phyloP scores from a whole-genome alignment of 1,140 invertebrate genomes.

The Zaprionus lachaisei region DNA sequence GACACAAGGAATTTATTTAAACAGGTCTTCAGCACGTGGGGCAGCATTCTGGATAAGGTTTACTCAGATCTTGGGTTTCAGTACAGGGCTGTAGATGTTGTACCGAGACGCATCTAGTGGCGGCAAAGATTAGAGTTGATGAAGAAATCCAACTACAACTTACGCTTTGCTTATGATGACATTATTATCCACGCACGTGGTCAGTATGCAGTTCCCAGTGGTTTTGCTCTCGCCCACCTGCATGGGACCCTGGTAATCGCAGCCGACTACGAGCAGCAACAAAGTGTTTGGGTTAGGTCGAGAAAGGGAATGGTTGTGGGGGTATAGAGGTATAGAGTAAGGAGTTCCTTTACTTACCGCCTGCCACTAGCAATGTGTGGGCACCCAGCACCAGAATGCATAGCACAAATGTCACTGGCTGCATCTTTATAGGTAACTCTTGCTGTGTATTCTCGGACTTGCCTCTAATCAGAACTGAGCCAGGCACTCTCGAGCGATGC shows the following conservation, averaged over 20 bases:
- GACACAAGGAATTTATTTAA: neutral
- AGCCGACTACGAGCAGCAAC: conserved; percentile 25
- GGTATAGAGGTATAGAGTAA: too few species aligned
- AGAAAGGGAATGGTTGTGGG: too few species aligned
- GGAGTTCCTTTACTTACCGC: conserved; percentile 35
- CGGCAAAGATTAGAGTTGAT: too few species aligned
- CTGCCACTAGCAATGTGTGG: conserved; percentile 54
- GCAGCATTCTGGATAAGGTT: neutral
- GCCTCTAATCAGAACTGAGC: neutral
- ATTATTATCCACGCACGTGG: neutral
- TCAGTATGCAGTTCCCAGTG: neutral
- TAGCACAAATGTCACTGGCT: conserved; percentile 55
- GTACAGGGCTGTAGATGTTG: neutral
- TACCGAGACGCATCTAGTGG: too few species aligned
- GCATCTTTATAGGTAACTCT: conserved; percentile 32
- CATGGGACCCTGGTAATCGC: conserved; percentile 23
- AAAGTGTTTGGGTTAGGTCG: neutral
- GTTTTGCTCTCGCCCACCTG: conserved; percentile 42
- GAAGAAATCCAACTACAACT: neutral
- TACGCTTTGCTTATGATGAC: neutral
- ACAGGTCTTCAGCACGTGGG: neutral
- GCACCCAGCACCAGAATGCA: conserved; percentile 54
- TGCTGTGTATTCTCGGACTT: neutral
- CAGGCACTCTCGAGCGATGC: neutral
- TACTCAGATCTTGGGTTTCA: neutral